These are phyloP conservation scores for Sceloporus undulatus DNA, from an alignment of 2,113 vertebrate genomes.

Conservation along the genomic window DNA sequence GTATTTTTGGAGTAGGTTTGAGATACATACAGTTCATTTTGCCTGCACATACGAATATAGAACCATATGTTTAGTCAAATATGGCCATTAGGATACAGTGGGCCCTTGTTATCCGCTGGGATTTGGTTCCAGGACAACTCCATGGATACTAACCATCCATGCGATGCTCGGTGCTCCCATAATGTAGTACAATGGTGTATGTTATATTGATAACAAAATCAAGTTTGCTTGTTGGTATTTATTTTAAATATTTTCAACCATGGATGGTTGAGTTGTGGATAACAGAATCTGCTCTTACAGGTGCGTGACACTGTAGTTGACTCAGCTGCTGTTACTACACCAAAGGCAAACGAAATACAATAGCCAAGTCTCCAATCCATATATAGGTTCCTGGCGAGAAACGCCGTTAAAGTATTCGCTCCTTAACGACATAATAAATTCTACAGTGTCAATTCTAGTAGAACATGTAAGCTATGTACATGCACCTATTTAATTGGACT, in stretches of 20 bases:
- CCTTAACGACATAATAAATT: constrained; percentile 35
- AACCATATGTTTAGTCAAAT: background rate
- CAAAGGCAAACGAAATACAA: background rate
- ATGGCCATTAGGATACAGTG: background rate
- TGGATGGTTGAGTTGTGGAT: no score
- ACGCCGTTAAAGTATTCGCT: constrained; percentile 46
- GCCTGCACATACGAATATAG: constrained; percentile 5
- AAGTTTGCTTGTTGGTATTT: no score
- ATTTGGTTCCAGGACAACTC: no score
- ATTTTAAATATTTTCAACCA: no score
- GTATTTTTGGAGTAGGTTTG: background rate
- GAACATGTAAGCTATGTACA: constrained; percentile 49
- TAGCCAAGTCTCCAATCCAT: constrained; percentile 15
- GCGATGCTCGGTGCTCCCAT: no score
- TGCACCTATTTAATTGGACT: constrained; percentile 25
- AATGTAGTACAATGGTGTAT: no score
- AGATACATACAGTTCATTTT: no score
- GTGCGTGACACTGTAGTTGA: background rate
- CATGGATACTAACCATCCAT: no score
- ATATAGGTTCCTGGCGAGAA: constrained; percentile 53
- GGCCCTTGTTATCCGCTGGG: no score
- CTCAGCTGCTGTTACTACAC: constrained; percentile 28
- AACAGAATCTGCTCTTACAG: no score
- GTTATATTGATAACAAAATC: no score
- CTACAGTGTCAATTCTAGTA: constrained; percentile 55